A percentile compares a stretch with the other conserved stretches of the same genome.
These are phyloP conservation scores for Microplitis demolitor DNA, from an alignment of 1,140 invertebrate genomes.

Conservation along the genomic window DNA sequence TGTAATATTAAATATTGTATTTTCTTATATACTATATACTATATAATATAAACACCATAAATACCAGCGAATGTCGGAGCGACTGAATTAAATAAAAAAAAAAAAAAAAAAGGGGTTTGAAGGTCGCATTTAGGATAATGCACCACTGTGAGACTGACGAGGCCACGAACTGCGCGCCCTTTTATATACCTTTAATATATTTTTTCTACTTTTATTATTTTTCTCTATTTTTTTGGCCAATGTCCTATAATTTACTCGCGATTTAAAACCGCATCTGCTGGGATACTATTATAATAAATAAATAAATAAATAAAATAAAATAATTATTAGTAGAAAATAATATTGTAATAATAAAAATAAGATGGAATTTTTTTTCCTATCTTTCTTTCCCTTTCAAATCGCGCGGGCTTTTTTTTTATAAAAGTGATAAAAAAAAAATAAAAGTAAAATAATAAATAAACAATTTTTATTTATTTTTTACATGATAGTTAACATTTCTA, in stretches of 20 bases:
- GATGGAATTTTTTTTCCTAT: conserved; percentile 16
- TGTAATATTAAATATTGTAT: not conserved
- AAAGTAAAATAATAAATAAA: not conserved
- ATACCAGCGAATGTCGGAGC: conserved; percentile 30
- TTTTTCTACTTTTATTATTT: conserved; percentile 26
- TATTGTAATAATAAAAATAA: conserved; percentile 3
- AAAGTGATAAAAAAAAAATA: not conserved
- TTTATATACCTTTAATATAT: conserved; percentile 37
- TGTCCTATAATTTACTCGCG: conserved; percentile 11
- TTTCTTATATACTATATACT: conserved; percentile 5
- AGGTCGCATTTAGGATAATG: conserved; percentile 59
- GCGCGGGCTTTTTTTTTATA: not conserved
- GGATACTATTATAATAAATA: conserved; percentile 1
- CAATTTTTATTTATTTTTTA: not conserved
- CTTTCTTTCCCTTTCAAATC: conserved; percentile 28
- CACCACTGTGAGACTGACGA: conserved; percentile 56
- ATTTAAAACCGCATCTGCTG: conserved; percentile 1
- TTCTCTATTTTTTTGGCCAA: conserved; percentile 17
- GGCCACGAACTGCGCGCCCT: conserved; percentile 49
- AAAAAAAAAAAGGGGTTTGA: conserved; percentile 28
- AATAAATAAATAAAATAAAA: not conserved
- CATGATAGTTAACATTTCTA: not conserved
- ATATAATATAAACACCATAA: conserved; percentile 27
- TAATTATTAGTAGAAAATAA: too few relatives aligned
- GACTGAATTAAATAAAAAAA: conserved; percentile 42